These are phyloP conservation scores for Drosophila yooni DNA, from an alignment of 2,888 invertebrate genomes.

Conservation along the genomic window DNA sequence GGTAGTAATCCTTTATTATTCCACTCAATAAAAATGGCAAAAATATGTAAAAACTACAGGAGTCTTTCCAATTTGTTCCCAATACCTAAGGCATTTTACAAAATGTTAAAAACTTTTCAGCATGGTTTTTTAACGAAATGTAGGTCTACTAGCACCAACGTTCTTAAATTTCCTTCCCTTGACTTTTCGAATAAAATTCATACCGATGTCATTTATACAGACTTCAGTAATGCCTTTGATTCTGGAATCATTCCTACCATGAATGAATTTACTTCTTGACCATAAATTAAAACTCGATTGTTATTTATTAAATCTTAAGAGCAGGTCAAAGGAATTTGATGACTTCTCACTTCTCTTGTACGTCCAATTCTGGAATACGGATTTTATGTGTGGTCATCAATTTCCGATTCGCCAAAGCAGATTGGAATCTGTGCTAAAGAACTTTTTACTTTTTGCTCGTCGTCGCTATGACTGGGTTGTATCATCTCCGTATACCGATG, in stretches of 20 bases:
- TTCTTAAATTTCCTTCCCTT: too few relatives aligned
- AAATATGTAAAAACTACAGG: neutral
- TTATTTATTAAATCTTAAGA: neutral
- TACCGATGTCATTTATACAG: neutral
- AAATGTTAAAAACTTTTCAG: neutral
- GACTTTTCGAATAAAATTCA: neutral
- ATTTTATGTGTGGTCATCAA: neutral
- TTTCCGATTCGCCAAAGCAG: neutral
- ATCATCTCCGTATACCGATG: neutral
- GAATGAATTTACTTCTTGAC: neutral
- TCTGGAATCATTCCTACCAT: too few relatives aligned
- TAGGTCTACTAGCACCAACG: too few relatives aligned
- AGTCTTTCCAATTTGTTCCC: neutral
- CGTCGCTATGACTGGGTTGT: neutral
- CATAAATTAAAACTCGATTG: neutral
- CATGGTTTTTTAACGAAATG: neutral
- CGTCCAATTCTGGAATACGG: neutral
- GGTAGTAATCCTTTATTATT: neutral
- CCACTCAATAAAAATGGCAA: neutral
- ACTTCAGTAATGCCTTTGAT: neutral
- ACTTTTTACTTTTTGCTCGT: neutral
- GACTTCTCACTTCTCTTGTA: neutral
- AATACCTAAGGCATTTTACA: neutral
- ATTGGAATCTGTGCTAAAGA: neutral
- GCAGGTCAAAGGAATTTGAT: neutral